Conservation (phyloP, 2,797 vertebrate genomes). For the Calcarius lapponicus region DNA sequence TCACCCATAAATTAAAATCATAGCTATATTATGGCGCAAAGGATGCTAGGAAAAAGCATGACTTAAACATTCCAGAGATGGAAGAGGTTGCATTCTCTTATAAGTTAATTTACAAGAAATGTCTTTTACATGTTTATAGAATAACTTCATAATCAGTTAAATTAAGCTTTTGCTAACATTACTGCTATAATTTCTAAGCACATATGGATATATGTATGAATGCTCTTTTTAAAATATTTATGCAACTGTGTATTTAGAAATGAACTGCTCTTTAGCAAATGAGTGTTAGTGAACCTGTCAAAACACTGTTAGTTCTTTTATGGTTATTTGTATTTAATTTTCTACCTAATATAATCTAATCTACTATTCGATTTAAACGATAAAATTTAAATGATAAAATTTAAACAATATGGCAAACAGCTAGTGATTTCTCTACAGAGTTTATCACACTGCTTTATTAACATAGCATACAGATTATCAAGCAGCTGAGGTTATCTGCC, state of each 20-base stretch:
- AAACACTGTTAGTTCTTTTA: neutral
- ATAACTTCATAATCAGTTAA: neutral
- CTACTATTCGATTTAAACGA: too few species aligned
- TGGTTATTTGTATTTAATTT: constrained; percentile 20
- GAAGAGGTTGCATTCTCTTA: neutral
- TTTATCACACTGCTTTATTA: constrained; percentile 63
- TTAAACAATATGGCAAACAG: neutral
- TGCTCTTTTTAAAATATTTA: constrained; percentile 25
- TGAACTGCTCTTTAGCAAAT: neutral
- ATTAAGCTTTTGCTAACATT: neutral
- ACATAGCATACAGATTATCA: constrained; percentile 21
- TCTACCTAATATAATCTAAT: neutral
- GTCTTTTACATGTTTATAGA: neutral
- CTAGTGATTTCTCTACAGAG: constrained; percentile 58
- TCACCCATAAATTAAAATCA: neutral
- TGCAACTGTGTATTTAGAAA: constrained; percentile 50
- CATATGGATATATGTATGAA: neutral
- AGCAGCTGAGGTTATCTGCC: constrained; percentile 40
- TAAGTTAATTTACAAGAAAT: neutral
- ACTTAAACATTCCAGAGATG: neutral
- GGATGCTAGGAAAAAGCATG: neutral
- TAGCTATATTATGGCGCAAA: neutral
- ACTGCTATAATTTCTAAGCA: neutral
- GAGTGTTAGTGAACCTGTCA: neutral
- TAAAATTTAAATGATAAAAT: neutral